A percentile compares a stretch with the other conserved stretches of the same genome.
These are phyloP conservation scores for Eulemur mongoz DNA, from an alignment of 2,797 vertebrate genomes.

Conservation along the genomic window DNA sequence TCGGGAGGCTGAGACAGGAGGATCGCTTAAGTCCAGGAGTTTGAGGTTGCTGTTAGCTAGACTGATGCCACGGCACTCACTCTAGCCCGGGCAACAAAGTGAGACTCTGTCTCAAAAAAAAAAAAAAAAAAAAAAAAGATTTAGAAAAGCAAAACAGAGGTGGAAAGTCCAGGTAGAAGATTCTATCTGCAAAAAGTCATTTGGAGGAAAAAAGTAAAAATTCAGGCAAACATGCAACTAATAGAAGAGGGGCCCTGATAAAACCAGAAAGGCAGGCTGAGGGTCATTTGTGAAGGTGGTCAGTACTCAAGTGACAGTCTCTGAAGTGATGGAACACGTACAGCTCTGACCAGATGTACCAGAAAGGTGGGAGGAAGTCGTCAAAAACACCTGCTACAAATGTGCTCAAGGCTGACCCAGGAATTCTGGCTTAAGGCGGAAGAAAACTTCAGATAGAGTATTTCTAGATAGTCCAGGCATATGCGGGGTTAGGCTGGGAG, in stretches of 20 bases:
- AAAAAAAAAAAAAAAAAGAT: too few relatives aligned
- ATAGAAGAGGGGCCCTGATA: neutral
- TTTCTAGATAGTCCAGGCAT: neutral
- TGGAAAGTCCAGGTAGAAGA: neutral
- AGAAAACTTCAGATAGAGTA: neutral
- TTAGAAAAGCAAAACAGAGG: neutral
- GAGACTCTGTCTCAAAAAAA: too few relatives aligned
- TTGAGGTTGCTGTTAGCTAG: too few relatives aligned
- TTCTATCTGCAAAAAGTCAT: neutral
- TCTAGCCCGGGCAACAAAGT: too few relatives aligned
- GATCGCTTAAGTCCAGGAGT: too few relatives aligned
- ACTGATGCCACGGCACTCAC: too few relatives aligned
- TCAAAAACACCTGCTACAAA: neutral
- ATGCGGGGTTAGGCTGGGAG: neutral
- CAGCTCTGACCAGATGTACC: neutral
- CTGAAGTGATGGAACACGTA: neutral
- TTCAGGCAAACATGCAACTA: neutral
- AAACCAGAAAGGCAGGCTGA: neutral
- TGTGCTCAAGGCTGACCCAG: neutral
- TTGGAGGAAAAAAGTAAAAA: neutral
- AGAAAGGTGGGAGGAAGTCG: neutral
- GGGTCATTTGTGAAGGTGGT: neutral
- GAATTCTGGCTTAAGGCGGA: neutral
- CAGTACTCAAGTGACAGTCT: neutral
- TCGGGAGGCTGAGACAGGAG: too few relatives aligned